Percentiles rank a stretch among this genome's conserved stretches.
phyloP scores from a whole-genome alignment of 2,888 invertebrate genomes.

The Pollenia amentaria region DNA sequence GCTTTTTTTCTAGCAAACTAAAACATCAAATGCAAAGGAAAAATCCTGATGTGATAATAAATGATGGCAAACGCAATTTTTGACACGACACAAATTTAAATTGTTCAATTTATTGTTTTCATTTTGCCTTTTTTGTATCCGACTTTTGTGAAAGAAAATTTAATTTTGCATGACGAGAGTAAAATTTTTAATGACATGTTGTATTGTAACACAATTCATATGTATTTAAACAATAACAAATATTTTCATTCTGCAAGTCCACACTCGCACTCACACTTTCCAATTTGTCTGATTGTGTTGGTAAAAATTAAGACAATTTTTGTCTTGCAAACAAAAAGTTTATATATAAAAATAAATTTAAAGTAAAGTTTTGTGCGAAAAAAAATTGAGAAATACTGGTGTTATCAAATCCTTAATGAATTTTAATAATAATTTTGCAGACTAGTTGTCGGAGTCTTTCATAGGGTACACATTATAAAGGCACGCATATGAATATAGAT shows the following conservation, averaged over 20 bases:
- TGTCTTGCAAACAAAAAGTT: slow-evolving; percentile 20
- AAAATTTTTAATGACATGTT: slow-evolving; percentile 69
- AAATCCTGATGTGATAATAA: not conserved
- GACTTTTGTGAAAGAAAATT: slow-evolving; percentile 49
- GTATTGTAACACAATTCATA: slow-evolving; percentile 44
- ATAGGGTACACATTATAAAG: too few species aligned
- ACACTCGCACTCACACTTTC: not conserved
- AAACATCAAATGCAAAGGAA: not conserved
- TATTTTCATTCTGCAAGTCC: slow-evolving; percentile 15
- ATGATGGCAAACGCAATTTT: slow-evolving; percentile 47
- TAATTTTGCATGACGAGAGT: slow-evolving; percentile 55
- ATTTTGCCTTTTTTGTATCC: slow-evolving; percentile 10
- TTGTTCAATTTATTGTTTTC: slow-evolving; percentile 9
- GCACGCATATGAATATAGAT: too few species aligned
- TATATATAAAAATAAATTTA: too few species aligned
- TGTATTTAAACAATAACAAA: slow-evolving; percentile 32
- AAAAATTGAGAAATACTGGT: too few species aligned
- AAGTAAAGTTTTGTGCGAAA: too few species aligned
- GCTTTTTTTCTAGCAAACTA: too few species aligned
- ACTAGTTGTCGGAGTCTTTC: too few species aligned
- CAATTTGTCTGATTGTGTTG: not conserved
- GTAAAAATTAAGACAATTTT: slow-evolving; percentile 31
- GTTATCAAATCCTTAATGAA: too few species aligned
- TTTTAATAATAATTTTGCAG: too few species aligned
- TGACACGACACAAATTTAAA: slow-evolving; percentile 45